Evolutionary conservation across 2,797 vertebrate genomes (phyloP).

Genomic region (Varecia variegata): DNA sequence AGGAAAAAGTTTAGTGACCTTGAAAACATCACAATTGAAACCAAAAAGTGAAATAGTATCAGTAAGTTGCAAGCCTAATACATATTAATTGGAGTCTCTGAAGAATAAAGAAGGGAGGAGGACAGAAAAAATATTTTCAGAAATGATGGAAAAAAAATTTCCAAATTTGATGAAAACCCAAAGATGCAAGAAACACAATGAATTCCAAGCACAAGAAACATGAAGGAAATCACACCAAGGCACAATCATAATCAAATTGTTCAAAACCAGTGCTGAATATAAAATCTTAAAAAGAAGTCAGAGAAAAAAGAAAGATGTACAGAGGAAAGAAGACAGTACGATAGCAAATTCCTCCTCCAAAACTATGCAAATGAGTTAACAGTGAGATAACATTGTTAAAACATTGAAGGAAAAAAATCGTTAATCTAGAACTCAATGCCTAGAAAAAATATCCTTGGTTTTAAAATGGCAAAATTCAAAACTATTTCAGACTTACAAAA

Average conservation of each 20-base stretch:
- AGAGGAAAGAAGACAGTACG: background rate
- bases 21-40: background rate
- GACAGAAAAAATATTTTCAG: background rate
- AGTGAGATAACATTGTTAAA: background rate
- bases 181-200: background rate
- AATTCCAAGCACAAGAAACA: background rate
- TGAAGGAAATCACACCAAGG: background rate
- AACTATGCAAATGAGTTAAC: background rate
- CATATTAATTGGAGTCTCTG: background rate
- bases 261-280: background rate
- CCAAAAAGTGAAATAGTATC: background rate
- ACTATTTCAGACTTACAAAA: background rate
- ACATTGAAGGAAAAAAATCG: too few relatives aligned
- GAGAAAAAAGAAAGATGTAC: background rate
- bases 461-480: background rate
- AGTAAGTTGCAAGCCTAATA: background rate
- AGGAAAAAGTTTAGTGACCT: background rate
- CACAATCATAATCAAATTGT: background rate
- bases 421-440: background rate
- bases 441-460: background rate
- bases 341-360: background rate
- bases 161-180: background rate
- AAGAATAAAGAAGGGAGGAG: background rate
- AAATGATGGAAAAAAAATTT: background rate
- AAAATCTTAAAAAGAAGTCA: background rate